Conservation (phyloP, 2,888 invertebrate genomes). For the Clitarchus hookeri region DNA sequence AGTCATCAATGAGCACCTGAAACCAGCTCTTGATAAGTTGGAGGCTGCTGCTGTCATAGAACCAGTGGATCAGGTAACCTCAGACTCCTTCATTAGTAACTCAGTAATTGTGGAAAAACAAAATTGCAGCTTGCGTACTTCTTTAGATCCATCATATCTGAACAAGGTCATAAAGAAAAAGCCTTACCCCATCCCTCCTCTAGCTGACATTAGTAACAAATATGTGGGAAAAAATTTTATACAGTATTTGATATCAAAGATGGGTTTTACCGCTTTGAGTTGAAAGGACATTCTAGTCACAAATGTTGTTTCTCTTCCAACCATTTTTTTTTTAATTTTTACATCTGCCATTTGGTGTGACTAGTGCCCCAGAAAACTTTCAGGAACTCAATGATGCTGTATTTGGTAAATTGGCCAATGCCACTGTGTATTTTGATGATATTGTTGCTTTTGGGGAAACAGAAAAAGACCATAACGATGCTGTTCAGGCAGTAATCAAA, state of each 20-base stretch:
- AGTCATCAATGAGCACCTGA: neutral
- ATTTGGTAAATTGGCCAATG: neutral
- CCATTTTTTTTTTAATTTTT: neutral
- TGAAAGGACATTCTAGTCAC: neutral
- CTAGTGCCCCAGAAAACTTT: neutral
- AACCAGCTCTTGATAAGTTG: neutral
- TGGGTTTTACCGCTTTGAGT: neutral
- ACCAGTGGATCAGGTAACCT: conserved; percentile 1
- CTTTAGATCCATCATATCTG: neutral
- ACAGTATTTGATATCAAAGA: neutral
- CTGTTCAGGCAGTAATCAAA: neutral
- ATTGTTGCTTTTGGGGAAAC: neutral
- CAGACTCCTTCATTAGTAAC: neutral
- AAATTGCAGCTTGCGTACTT: neutral
- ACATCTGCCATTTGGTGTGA: neutral
- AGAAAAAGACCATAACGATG: neutral
- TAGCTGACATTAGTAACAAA: neutral
- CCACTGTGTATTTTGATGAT: neutral
- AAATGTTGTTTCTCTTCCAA: neutral
- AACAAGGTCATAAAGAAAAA: neutral
- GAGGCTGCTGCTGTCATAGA: neutral
- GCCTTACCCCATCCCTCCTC: neutral
- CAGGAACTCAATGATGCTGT: neutral
- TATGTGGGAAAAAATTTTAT: neutral
- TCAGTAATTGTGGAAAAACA: neutral